Evolutionary conservation across 2,888 invertebrate species (phyloP).

Genomic region (Lycaena phlaeas): DNA sequence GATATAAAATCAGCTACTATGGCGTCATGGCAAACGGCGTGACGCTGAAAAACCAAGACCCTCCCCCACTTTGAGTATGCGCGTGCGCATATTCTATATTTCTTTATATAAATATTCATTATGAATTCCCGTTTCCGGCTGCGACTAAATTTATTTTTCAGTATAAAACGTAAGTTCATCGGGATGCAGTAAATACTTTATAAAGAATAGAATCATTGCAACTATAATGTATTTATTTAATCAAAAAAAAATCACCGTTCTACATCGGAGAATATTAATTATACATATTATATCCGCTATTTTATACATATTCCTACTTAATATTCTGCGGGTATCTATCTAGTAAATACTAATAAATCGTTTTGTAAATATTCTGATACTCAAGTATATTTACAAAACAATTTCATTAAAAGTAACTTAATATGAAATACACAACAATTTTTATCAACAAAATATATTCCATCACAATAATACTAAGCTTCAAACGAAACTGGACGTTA

Average conservation of each 20-base stretch:
- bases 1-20: too few relatives aligned
- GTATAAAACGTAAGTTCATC: too few relatives aligned
- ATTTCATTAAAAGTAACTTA: neutral
- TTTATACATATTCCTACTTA: conserved; percentile 1
- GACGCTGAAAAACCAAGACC: too few relatives aligned
- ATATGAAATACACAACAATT: neutral
- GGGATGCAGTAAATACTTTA: too few relatives aligned
- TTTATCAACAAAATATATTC: neutral
- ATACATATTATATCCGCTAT: neutral
- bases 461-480: neutral
- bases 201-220: neutral
- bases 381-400: neutral
- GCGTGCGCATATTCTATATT: too few relatives aligned
- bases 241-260: neutral
- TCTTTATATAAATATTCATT: too few relatives aligned
- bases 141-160: too few relatives aligned
- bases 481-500: too few relatives aligned
- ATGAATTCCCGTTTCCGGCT: too few relatives aligned
- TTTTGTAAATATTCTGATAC: neutral
- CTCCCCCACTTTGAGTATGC: too few relatives aligned
- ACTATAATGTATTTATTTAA: neutral
- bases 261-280: neutral
- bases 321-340: neutral
- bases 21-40: too few relatives aligned
- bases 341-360: neutral